Conservation (phyloP, 2,888 invertebrate species). For the Coremacera marginata region DNA sequence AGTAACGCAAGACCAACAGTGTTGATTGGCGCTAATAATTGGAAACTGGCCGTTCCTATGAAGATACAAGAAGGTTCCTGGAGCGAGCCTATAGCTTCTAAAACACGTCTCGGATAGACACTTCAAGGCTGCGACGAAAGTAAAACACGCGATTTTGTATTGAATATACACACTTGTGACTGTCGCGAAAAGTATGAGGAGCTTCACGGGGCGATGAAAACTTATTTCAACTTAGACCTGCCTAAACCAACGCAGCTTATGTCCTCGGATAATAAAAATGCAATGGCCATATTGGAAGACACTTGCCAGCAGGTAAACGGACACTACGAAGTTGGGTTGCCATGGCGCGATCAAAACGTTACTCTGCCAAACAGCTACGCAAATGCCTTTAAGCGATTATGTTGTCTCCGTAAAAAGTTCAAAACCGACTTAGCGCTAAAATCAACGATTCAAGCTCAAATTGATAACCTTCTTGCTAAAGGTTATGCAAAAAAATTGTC, state of each 20-base stretch:
- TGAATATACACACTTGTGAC: too few species aligned
- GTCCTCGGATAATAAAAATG: too few species aligned
- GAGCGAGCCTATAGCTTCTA: too few species aligned
- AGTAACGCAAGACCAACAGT: slow-evolving; percentile 21
- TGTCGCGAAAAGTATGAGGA: slow-evolving; percentile 8
- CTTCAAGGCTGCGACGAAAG: too few species aligned
- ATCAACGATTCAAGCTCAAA: not conserved
- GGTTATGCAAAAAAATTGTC: not conserved
- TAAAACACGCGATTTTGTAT: too few species aligned
- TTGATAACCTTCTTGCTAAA: not conserved
- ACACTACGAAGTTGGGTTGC: too few species aligned
- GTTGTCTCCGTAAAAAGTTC: not conserved
- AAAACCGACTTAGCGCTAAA: not conserved
- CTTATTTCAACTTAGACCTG: too few species aligned
- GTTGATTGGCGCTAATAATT: slow-evolving; percentile 28
- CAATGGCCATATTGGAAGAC: not conserved
- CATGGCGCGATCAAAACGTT: too few species aligned
- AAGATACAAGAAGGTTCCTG: too few species aligned
- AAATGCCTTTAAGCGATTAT: not conserved
- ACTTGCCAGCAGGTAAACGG: not conserved
- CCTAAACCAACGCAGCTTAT: too few species aligned
- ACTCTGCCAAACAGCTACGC: too few species aligned
- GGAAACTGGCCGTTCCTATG: slow-evolving; percentile 25
- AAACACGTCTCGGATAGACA: too few species aligned
- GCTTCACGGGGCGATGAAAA: not conserved